Base-by-base conservation (phyloP, 2,888 invertebrate species). In the Pachliopta kotzebuea region DNA sequence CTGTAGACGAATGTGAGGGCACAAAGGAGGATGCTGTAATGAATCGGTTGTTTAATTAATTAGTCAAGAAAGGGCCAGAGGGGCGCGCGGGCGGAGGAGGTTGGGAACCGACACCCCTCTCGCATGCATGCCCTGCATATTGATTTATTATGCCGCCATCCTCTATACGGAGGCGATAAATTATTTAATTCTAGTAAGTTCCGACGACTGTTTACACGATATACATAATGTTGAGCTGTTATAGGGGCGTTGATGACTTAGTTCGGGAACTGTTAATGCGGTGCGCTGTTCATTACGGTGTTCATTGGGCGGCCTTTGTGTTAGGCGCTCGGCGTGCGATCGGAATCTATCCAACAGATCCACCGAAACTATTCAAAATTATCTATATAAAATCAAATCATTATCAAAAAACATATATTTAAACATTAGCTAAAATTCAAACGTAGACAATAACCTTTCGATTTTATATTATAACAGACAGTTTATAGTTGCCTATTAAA, bases 21-120 rank as follows among this genome's bases (percentile, higher is more conserved):
- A 90, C 88, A 89, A 88, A 89, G 85, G 89, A 89, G 85, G 88
- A 84, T 83, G 85, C 83, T 90, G 93, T 94, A 94, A 94, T 94
- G 94, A 94, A 94, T 94, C 94, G 94, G 93, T 93, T 94, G 94
- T 94, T 94, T 94, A 94, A 94, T 94, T 94, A 94, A 94, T 94
- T 94, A 94, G 91, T 89, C 90, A 92, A 92, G 92, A 91, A 90
- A 91, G 89, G 89, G 88, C 84, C 70, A 72, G 74, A 78, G 75
- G 71, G 73, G 71, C 67, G 69, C 66, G 68, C 37, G 66, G 68
- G 67, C 66, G 68, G 67, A 62, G 45, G 67, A 63, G 37, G 14
- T 11, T 11, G 14, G 37, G 37, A 14, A 37, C 67, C 76, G 77
- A 75, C 78, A 76, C 73, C 72, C 73, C 78, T 73, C 81, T 81